phyloP scores from a whole-genome alignment of 2,797 vertebrate species.

The Sparidentex hasta region DNA sequence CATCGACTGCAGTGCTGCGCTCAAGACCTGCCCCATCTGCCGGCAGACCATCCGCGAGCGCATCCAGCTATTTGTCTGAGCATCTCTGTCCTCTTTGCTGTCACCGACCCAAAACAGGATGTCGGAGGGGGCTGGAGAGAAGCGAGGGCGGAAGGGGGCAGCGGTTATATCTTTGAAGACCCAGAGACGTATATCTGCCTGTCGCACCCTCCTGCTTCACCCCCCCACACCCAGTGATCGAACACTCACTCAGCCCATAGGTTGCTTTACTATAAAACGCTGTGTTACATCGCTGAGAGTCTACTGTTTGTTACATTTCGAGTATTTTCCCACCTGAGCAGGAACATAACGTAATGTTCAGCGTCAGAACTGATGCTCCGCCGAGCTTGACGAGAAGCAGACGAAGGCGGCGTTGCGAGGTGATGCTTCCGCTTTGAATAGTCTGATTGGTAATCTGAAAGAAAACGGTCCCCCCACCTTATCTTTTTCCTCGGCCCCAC shows the following conservation, averaged over 20 bases:
- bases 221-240: not conserved
- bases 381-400: constrained; percentile 20
- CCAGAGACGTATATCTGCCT: constrained; percentile 40
- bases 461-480: constrained; percentile 11
- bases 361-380: constrained; percentile 11
- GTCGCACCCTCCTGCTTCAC: constrained; percentile 32
- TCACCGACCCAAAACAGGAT: constrained; percentile 31
- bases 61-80: constrained; percentile 95
- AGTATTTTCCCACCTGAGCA: constrained; percentile 42
- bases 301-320: constrained; percentile 51
- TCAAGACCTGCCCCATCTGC: constrained; percentile 96
- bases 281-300: constrained; percentile 47
- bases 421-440: constrained; percentile 18
- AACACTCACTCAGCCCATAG: constrained; percentile 26
- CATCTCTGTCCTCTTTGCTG: constrained; percentile 27
- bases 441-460: constrained; percentile 31
- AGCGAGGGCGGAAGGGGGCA: constrained; percentile 29
- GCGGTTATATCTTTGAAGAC: constrained; percentile 30
- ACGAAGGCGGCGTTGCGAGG: not conserved
- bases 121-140: constrained; percentile 3
- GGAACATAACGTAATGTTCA: constrained; percentile 10
- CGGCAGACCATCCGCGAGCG: constrained; percentile 96
- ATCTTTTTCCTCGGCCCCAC: constrained; percentile 29
- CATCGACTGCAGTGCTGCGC: constrained; percentile 92
- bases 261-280: constrained; percentile 43